These are phyloP conservation scores for Mastacembelus armatus DNA, from an alignment of 2,797 vertebrate species.

Conservation along the genomic window DNA sequence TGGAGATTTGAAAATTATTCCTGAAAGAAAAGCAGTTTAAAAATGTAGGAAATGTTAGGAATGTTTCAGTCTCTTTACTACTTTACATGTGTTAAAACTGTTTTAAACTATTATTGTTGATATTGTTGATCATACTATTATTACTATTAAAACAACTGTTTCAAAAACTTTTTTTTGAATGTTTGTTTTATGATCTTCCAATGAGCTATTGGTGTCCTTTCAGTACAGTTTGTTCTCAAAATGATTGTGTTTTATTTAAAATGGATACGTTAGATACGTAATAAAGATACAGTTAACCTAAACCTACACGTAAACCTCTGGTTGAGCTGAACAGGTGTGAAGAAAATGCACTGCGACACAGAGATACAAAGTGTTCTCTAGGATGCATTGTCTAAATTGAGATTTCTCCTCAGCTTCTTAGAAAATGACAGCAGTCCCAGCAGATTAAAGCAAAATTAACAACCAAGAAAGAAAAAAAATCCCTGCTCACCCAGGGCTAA, in stretches of 20 bases:
- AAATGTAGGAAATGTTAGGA: neutral
- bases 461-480: conserved; percentile 28
- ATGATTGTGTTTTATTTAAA: neutral
- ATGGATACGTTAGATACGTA: neutral
- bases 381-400: no score
- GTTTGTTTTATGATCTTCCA: neutral
- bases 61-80: neutral
- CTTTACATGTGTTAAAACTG: no score
- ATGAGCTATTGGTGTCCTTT: neutral
- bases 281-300: no score
- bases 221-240: neutral
- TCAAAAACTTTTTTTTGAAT: neutral
- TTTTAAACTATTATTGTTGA: no score
- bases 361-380: no score
- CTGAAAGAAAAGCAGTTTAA: conserved; percentile 25
- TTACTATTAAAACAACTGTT: no score
- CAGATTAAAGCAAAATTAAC: conserved; percentile 61
- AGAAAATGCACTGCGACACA: no score
- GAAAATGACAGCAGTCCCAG: no score
- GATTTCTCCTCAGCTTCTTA: no score
- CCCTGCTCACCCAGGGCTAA: conserved; percentile 65
- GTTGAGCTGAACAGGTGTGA: no score
- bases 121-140: no score
- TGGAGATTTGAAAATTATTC: conserved; percentile 34
- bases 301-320: no score